phyloP scores from a whole-genome alignment of 1,140 invertebrate species.

The Pygmarrhopalites habei region DNA sequence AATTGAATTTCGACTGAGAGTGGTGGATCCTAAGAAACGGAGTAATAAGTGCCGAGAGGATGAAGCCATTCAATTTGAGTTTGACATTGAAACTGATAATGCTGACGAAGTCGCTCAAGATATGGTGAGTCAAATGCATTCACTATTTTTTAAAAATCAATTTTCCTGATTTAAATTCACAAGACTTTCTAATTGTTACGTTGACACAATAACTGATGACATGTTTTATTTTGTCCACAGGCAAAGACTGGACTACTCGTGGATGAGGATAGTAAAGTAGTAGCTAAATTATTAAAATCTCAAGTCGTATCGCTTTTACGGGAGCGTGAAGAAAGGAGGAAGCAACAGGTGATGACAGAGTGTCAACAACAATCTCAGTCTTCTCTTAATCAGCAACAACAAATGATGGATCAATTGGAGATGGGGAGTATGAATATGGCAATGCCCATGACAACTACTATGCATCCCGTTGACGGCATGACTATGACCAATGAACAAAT shows the following conservation, averaged over 20 bases:
- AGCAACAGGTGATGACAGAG: slow-evolving; percentile 43
- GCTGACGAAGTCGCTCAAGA: slow-evolving; percentile 92
- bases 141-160: too few relatives aligned
- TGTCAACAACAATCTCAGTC: slow-evolving; percentile 23
- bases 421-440: slow-evolving; percentile 18
- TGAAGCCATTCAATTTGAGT: slow-evolving; percentile 98
- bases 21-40: slow-evolving; percentile 94
- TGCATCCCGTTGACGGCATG: slow-evolving; percentile 14
- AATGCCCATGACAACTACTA: slow-evolving; percentile 2
- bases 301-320: slow-evolving; percentile 61
- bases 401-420: slow-evolving; percentile 13
- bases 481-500: slow-evolving; percentile 21
- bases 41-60: slow-evolving; percentile 95
- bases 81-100: slow-evolving; percentile 86
- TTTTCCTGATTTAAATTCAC: too few relatives aligned
- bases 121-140: slow-evolving; percentile 79
- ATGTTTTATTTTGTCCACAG: slow-evolving; percentile 41
- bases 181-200: too few relatives aligned
- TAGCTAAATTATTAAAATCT: slow-evolving; percentile 77
- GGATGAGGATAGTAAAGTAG: slow-evolving; percentile 82
- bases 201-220: background rate
- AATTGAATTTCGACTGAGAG: slow-evolving; percentile 83
- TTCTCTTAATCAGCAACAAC: slow-evolving; percentile 11
- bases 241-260: slow-evolving; percentile 79
- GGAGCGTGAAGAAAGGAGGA: slow-evolving; percentile 55